Evolutionary conservation across 1,140 invertebrate species (phyloP).

Genomic region (Mizuhopecten yessoensis): DNA sequence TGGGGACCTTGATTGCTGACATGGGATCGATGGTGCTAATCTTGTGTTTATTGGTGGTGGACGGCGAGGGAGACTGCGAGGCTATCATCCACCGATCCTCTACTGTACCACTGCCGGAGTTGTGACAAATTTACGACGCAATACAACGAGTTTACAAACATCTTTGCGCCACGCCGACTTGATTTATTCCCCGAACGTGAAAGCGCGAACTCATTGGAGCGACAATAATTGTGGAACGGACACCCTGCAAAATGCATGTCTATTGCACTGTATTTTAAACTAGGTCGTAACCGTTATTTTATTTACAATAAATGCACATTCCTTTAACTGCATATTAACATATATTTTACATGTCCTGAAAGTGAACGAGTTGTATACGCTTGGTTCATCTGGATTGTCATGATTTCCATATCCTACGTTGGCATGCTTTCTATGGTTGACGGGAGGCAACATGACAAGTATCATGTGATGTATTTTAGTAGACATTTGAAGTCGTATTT

Average conservation of each 20-base stretch:
- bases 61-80: not conserved
- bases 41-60: slow-evolving; percentile 12
- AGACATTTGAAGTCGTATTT: too few relatives aligned
- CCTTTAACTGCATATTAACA: too few relatives aligned
- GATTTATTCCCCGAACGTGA: not conserved
- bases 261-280: not conserved
- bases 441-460: too few relatives aligned
- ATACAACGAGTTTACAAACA: slow-evolving; percentile 34
- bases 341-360: too few relatives aligned
- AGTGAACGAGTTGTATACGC: too few relatives aligned
- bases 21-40: not conserved
- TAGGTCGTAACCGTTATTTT: not conserved
- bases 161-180: slow-evolving; percentile 10
- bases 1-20: slow-evolving; percentile 35
- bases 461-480: too few relatives aligned
- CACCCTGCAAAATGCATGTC: not conserved
- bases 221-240: not conserved
- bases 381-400: too few relatives aligned
- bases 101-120: slow-evolving; percentile 23
- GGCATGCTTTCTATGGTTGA: too few relatives aligned
- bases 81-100: not conserved
- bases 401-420: too few relatives aligned
- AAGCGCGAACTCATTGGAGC: not conserved
- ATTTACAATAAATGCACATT: too few relatives aligned
- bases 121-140: slow-evolving; percentile 31